Conservation (phyloP, 2,888 invertebrate genomes). For the Adelphocoris suturalis region DNA sequence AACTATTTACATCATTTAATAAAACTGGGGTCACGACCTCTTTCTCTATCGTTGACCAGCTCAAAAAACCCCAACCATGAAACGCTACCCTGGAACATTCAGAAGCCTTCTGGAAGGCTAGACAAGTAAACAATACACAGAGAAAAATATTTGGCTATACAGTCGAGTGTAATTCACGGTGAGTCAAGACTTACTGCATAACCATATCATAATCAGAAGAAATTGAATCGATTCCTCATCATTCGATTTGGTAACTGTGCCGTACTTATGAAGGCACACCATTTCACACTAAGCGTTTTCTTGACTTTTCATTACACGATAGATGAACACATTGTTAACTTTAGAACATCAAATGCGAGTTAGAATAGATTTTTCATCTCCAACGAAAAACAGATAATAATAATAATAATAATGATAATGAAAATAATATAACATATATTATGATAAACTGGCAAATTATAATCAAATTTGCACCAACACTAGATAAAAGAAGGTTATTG, state of each 20-base stretch:
- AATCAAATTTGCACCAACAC: neutral
- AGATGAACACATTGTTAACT: too few relatives aligned
- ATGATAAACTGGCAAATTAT: too few relatives aligned
- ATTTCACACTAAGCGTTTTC: too few relatives aligned
- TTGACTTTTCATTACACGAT: too few relatives aligned
- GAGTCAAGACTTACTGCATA: neutral
- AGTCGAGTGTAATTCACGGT: neutral
- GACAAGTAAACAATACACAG: neutral
- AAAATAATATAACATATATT: too few relatives aligned
- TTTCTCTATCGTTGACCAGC: slow-evolving; percentile 34
- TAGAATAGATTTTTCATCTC: too few relatives aligned
- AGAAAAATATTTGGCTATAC: neutral
- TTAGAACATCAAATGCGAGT: too few relatives aligned
- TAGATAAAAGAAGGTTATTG: neutral
- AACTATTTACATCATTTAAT: slow-evolving; percentile 54
- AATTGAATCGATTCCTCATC: neutral
- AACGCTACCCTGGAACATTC: slow-evolving; percentile 41
- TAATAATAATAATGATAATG: too few relatives aligned
- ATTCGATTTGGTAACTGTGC: neutral
- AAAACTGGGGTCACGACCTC: slow-evolving; percentile 22
- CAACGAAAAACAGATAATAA: too few relatives aligned
- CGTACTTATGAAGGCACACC: too few relatives aligned
- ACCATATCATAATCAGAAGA: neutral
- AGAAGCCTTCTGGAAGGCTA: neutral
- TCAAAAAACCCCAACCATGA: slow-evolving; percentile 64